Evolutionary conservation across 2,888 invertebrate genomes (phyloP), one percentile per base, ranked within the genome.

Genomic region (Zygaena filipendulae): DNA sequence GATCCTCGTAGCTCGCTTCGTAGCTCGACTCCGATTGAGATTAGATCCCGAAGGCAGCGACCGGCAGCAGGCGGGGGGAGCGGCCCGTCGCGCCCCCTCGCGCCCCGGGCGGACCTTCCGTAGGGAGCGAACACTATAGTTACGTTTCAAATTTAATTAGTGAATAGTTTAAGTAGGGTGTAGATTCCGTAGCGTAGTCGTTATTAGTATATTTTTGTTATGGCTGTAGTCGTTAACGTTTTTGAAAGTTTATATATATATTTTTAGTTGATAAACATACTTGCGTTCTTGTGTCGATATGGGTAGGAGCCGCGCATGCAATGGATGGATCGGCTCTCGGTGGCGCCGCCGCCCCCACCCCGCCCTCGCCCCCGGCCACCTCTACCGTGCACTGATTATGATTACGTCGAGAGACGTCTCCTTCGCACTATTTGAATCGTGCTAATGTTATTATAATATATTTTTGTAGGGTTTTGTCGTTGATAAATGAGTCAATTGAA

Each of bases 391-490:
- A n/a, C n/a, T n/a, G n/a, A n/a, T n/a, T n/a, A n/a, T n/a, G n/a
- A n/a, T n/a, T n/a, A n/a, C n/a, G n/a, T n/a, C n/a, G n/a, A n/a
- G n/a, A n/a, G 56, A 58, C 59, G 53, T 52, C 42, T 52, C 52
- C 55, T 52, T 60, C 52, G 54, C 60, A 61, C 61, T 62, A 54
- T 52, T 61, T 61, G 59, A 72, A 67, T 70, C 68, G 71, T 68
- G 75, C 74, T 71, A 67, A 63, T 70, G 61, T 74, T 74, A 70
- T 74, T 74, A 70, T 62, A 61, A 70, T 71, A 75, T 77, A 77
- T 77, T 75, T 77, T 77, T 77, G 74, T 77, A 77, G 77, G 58
- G 64, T 69, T 72, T 75, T 75, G 71, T 74, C 75, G 74, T 77
- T 77, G 72, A 71, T 74, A 72, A 63, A 66, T 71, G 71, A 72